Base-by-base conservation (phyloP, 2,888 invertebrate species). In the Incurvaria masculella region DNA sequence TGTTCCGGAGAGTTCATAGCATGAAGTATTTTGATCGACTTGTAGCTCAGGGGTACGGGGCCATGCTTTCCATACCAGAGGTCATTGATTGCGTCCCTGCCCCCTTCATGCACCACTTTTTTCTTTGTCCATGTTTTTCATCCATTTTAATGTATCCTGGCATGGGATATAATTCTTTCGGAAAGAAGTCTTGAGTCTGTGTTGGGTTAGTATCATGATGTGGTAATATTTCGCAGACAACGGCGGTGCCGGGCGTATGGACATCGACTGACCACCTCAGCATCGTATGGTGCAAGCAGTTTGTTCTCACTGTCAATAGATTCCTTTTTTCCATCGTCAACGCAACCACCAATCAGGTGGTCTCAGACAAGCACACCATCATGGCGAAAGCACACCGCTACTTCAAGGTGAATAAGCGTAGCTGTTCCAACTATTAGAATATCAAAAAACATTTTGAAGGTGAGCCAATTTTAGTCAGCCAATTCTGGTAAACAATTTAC, bases 211-310 rank as follows among this genome's bases (percentile, higher is more conserved):
- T n/a, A n/a, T n/a, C n/a, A n/a, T n/a, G n/a, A n/a, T n/a, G n/a
- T n/a, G n/a, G n/a, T n/a, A n/a, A n/a, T n/a, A n/a, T n/a, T n/a
- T 71, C 80, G 47, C 64, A 90, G 84, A 83, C 86, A 1, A 87
- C 87, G 46, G 81, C 85, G 21, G 82, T 96, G 46, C 94, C 96
- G 1, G 84, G 83, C 47, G 90, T 90, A 2, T 96, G 96, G 92
- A 76, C 88, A 8, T 87, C 94, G 4, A 87, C 91, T 1, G 95
- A 97, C 68, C 97, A 97, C 65, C 81, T 92, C 11, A 89, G 91
- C 58, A 91, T 95, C 57, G 86, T 94, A 3, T 97, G 97, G 97
- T 96, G 93, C 68, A 91, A 94, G 60, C 94, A 97, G 68, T 73
- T 95, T 39, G 86, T 95, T 1, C 66, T 94, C 62, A 83, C 85